Evolutionary conservation across 2,113 vertebrate species (phyloP), one percentile per base, ranked within the genome.

Genomic region (Pandion haliaetus): DNA sequence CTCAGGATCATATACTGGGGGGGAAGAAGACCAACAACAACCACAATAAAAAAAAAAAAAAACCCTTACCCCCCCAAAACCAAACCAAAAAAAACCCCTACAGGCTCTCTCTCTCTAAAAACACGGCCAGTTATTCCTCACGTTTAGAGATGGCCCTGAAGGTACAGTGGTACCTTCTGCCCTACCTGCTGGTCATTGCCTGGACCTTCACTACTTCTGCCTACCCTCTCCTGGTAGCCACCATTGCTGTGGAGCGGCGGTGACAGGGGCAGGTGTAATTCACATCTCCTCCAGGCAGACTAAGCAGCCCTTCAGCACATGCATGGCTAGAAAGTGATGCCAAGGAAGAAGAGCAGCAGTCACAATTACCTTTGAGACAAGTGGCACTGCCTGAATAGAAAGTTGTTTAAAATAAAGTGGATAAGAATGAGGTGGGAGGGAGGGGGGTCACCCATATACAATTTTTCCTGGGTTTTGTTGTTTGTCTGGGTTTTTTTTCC

Each of bases 161-260:
- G 17, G 24, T 15, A 11, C 25, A 47, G 38, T 5, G 40, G 34
- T 29, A 25, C 24, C 12, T 54, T 32, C 69, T 67, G 40, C 58
- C 6, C 44, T 12, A 8, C 31, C 32, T 67, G 23, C 54, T 21
- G 44, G 24, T 17, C 36, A 6, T 18, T 32, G 19, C 50, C 38
- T 1, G 0, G 7, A 11, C 6, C 58, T 20, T 28, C 38, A 11
- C 16, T 36, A 2, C 21, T 28, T 38, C 54, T 31, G 16, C 28
- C 42, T 11, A 1, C 2, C 28, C 55, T 57, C 55, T 12, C 61
- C 45, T 5, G 12, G 29, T 5, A 34, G 42, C 34, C 42, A 17
- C 32, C 12, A 40, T 5, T 49, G 13, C 31, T 8, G 36, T 24
- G 20, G 40, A 3, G 15, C 4, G 24, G 79, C 29, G 29, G 36